Evolutionary conservation across 1,140 invertebrate species (phyloP), one percentile per base, ranked within the genome.

Genomic region (Lucilia sericata): DNA sequence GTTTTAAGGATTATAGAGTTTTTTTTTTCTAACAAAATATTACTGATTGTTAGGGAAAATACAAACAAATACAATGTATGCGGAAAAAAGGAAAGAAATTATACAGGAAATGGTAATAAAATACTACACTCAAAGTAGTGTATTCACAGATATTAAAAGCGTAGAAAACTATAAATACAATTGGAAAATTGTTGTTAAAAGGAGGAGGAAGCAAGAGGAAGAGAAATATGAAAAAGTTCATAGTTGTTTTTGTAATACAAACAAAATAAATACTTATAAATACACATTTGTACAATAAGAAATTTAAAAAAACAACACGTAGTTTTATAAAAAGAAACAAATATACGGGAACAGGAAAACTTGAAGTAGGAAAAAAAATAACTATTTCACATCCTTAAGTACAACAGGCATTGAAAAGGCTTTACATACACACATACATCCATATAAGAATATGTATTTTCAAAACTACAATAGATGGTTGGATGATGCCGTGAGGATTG

Each of bases 91-190:
- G 13, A 60, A 60, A 60, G 13, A 34, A 42, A n/a, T n/a, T 76
- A 17, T 76, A 76, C 74, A 76, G 74, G 74, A 76, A 76, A 76
- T 76, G 74, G 5, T n/a, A 76, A 76, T 76, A 76, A 76, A 76
- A 76, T 76, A 47, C 74, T 17, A 76, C 30, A 76, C 74, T 76
- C 14, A 76, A 30, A 42, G 74, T 17, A n/a, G 42, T 25, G 25
- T 42, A 42, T 42, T 42, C 42, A 42, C 10, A 42, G 42, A 42
- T 42, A 42, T 7, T 0, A 42, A 3, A 42, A 1, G 42, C 5
- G 42, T 8, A 10, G 42, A 42, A 42, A 25, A 60, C 13, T 12
- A 60, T 5, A n/a, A 60, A 14, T 14, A 74, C 13, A 74, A n/a
- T 25, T 30, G 70, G 5, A 42, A 21, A 36, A 14, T n/a, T 42